phyloP scores from a whole-genome alignment of 2,113 vertebrate genomes.

The Danionella cerebrum region DNA sequence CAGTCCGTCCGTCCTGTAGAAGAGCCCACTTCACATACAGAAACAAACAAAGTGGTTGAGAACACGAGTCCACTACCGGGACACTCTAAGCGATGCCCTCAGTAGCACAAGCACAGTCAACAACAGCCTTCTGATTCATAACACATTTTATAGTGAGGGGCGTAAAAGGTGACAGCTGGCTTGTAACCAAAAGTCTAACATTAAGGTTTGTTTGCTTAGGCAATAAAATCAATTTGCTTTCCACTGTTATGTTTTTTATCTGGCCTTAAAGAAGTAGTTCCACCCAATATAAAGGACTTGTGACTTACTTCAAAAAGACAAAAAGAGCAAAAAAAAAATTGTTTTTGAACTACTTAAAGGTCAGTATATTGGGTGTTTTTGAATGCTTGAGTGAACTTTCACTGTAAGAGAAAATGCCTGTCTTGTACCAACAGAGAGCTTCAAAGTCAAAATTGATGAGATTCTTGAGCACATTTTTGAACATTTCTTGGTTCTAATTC shows the following conservation, averaged over 20 bases:
- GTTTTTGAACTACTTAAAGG: too few relatives aligned
- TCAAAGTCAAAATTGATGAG: too few relatives aligned
- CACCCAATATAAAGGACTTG: neutral
- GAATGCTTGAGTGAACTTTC: too few relatives aligned
- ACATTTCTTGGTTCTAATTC: neutral
- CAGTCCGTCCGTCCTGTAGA: neutral
- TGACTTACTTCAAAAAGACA: too few relatives aligned
- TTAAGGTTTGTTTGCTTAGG: neutral
- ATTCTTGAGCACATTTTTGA: neutral
- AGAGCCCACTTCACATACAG: neutral
- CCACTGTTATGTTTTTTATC: constrained; percentile 10
- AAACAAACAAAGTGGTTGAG: neutral
- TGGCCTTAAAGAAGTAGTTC: neutral
- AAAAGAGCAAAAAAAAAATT: too few relatives aligned
- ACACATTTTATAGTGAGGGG: neutral
- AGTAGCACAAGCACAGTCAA: neutral
- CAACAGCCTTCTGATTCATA: neutral
- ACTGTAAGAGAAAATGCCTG: too few relatives aligned
- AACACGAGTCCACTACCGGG: neutral
- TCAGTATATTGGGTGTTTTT: too few relatives aligned
- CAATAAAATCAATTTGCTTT: neutral
- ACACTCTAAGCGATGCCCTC: neutral
- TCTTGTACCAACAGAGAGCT: too few relatives aligned
- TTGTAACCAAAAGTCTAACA: neutral
- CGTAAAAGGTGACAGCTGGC: neutral